Conservation (phyloP, 2,113 vertebrate genomes). For the Oxyruncus cristatus region DNA sequence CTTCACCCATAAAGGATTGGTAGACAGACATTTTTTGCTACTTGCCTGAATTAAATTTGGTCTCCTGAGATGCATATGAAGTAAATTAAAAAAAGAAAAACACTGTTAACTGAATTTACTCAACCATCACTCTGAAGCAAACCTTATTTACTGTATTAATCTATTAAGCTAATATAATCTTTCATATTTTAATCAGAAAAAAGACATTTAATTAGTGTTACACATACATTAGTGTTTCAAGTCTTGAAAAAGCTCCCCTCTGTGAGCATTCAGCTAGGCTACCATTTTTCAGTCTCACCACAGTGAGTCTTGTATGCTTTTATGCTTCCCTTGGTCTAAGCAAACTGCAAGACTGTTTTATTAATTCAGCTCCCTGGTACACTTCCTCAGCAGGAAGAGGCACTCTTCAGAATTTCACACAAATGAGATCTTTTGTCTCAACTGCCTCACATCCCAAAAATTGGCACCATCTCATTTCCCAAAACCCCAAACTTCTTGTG, state of each 20-base stretch:
- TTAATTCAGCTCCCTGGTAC: background rate
- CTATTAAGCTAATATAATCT: slow-evolving; percentile 15
- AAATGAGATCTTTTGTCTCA: background rate
- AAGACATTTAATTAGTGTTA: slow-evolving; percentile 30
- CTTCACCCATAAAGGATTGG: slow-evolving; percentile 38
- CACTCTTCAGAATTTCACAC: background rate
- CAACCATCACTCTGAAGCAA: slow-evolving; percentile 20
- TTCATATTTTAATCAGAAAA: slow-evolving; percentile 39
- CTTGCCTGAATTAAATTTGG: slow-evolving; percentile 47
- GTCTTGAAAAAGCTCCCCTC: background rate
- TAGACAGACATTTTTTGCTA: slow-evolving; percentile 22
- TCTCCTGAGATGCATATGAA: slow-evolving; percentile 54
- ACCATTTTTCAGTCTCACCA: background rate
- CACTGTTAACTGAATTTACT: slow-evolving; percentile 24
- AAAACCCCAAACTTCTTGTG: background rate
- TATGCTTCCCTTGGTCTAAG: background rate
- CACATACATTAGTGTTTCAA: no score
- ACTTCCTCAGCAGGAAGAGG: background rate
- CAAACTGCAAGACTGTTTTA: background rate
- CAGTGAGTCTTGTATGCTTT: background rate
- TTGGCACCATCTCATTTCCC: background rate
- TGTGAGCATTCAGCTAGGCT: background rate
- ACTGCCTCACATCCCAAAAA: background rate
- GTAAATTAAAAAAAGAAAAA: slow-evolving; percentile 17
- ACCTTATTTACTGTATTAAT: slow-evolving; percentile 11